Evolutionary conservation across 2,888 invertebrate species (phyloP).

Genomic region (Sminthurides aquaticus): DNA sequence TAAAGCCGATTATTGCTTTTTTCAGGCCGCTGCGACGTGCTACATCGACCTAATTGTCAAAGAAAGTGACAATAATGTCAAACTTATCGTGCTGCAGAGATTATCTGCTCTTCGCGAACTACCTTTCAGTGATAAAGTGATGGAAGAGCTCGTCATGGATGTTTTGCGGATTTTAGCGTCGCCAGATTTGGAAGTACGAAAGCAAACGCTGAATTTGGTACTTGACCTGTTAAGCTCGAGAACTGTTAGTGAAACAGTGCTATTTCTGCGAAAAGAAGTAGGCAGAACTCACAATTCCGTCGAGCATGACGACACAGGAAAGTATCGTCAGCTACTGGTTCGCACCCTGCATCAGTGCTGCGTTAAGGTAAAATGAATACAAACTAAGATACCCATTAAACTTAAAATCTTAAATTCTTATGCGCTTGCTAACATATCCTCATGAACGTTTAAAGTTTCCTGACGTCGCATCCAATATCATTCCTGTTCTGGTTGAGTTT

Average conservation of each 20-base stretch:
- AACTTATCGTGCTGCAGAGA: conserved; percentile 92
- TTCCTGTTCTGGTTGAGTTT: conserved; percentile 90
- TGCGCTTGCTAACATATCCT: not conserved
- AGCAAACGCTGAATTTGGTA: conserved; percentile 74
- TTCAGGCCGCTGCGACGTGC: conserved; percentile 84
- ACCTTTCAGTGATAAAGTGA: conserved; percentile 74
- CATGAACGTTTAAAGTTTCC: conserved; percentile 59
- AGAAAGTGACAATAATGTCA: conserved; percentile 99
- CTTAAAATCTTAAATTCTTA: conserved; percentile 8
- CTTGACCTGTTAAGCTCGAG: conserved; percentile 84
- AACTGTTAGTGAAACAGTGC: conserved; percentile 91
- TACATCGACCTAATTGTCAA: conserved; percentile 99
- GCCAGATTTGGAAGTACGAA: conserved; percentile 89
- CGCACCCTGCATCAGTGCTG: conserved; percentile 88
- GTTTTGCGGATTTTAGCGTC: conserved; percentile 84
- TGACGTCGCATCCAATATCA: conserved; percentile 85
- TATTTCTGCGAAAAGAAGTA: conserved; percentile 85
- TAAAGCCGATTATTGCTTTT: conserved; percentile 12
- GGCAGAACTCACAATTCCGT: conserved; percentile 74
- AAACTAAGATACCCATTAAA: not conserved
- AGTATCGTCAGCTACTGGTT: conserved; percentile 90
- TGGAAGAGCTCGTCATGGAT: conserved; percentile 91
- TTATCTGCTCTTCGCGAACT: conserved; percentile 78
- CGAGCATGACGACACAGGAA: conserved; percentile 91
- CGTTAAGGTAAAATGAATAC: conserved; percentile 61